A percentile compares a stretch with the other conserved stretches of the same genome.
Evolutionary conservation across 2,797 vertebrate genomes (phyloP).

Genomic region (Toxotes lorentzi): DNA sequence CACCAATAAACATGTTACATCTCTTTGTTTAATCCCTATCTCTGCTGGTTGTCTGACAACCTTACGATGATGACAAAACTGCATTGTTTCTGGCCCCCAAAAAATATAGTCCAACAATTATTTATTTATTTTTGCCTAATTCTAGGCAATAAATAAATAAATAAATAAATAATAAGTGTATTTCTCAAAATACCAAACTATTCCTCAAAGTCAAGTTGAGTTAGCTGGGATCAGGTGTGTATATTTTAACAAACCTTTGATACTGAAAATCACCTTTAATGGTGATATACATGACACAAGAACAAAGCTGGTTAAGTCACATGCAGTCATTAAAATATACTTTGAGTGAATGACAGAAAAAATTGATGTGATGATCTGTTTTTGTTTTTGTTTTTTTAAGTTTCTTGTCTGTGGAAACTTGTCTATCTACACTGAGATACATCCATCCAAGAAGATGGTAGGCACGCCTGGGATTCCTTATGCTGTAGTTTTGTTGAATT

Average conservation of each 20-base stretch:
- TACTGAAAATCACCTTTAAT: too few relatives aligned
- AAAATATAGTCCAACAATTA: too few relatives aligned
- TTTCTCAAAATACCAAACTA: too few relatives aligned
- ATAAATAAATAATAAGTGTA: too few relatives aligned
- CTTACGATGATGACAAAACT: too few relatives aligned
- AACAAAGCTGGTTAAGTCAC: background rate
- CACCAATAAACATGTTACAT: background rate
- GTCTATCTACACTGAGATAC: slow-evolving; percentile 73
- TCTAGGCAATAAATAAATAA: too few relatives aligned
- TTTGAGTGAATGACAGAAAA: background rate
- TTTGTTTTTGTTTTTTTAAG: slow-evolving; percentile 52
- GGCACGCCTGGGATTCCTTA: background rate
- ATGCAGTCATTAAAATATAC: background rate
- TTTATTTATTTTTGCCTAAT: too few relatives aligned
- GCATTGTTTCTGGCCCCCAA: too few relatives aligned
- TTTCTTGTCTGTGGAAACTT: slow-evolving; percentile 73
- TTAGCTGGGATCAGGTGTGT: too few relatives aligned
- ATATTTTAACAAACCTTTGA: too few relatives aligned
- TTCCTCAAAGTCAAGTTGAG: too few relatives aligned
- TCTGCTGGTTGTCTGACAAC: too few relatives aligned
- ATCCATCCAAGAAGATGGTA: slow-evolving; percentile 80
- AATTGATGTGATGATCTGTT: background rate
- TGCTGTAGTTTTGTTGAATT: background rate
- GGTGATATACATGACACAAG: background rate
- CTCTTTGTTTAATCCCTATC: background rate